Percentiles rank a stretch among this genome's conserved stretches.
These are phyloP conservation scores for Cladorhizidae sp. DNA, from an alignment of 37 sponge, comb jelly and placozoan genomes.

Conservation along the genomic window DNA sequence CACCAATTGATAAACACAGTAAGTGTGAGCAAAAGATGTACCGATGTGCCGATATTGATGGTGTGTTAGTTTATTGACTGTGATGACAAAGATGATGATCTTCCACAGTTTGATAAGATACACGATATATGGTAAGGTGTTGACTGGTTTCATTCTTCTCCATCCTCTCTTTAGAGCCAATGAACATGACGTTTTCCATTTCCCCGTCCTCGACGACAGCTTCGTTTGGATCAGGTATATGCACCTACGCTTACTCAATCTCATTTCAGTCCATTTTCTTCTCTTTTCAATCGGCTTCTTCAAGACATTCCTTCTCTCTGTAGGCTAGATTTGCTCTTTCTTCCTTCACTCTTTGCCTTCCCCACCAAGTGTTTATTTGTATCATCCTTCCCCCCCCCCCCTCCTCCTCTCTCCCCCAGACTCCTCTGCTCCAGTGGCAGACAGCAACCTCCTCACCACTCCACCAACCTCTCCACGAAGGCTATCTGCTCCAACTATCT, in stretches of 20 bases:
- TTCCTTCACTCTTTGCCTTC: neutral
- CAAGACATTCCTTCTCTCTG: neutral
- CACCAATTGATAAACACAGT: slow-evolving; percentile 12
- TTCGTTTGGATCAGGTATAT: slow-evolving; percentile 57
- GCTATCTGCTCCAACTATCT: neutral
- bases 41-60: no score
- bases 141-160: neutral
- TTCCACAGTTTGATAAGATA: no score
- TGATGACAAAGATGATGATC: neutral
- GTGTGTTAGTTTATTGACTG: neutral
- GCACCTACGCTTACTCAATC: neutral
- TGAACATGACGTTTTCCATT: neutral
- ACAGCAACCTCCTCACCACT: slow-evolving; percentile 8
- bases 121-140: neutral
- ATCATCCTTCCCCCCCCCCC: no score
- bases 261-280: no score
- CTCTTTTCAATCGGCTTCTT: no score
- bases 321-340: neutral
- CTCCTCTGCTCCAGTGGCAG: slow-evolving; percentile 14
- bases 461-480: slow-evolving; percentile 21
- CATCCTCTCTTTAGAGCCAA: neutral
- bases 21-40: neutral
- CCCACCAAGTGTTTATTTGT: neutral
- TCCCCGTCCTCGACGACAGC: slow-evolving; percentile 55
- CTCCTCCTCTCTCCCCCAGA: neutral